Evolutionary conservation across 2,797 vertebrate species (phyloP).

Genomic region (Naso thynnoides): DNA sequence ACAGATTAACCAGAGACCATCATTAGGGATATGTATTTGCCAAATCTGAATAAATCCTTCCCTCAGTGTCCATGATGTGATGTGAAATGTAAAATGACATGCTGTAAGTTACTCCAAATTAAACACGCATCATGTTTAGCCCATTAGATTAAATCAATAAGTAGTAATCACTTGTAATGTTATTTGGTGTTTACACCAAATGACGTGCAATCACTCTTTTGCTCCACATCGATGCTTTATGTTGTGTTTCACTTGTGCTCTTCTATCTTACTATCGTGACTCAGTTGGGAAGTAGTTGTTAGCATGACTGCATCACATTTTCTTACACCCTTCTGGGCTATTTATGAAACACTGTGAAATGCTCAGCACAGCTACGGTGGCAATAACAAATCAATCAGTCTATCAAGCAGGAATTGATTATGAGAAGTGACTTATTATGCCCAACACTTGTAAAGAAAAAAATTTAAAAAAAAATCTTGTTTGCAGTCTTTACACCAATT

Average conservation of each 20-base stretch:
- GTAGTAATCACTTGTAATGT: conserved; percentile 69
- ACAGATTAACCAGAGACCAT: conserved; percentile 82
- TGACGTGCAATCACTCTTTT: conserved; percentile 31
- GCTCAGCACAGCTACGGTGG: conserved; percentile 23
- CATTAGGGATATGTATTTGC: conserved; percentile 86
- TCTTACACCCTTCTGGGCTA: conserved; percentile 40
- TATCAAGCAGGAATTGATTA: conserved; percentile 38
- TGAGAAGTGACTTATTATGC: conserved; percentile 38
- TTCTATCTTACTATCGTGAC: conserved; percentile 44
- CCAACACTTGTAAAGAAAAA: conserved; percentile 31
- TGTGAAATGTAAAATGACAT: conserved; percentile 68
- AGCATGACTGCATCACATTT: conserved; percentile 33
- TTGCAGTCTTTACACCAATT: conserved; percentile 82
- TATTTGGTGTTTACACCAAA: conserved; percentile 65
- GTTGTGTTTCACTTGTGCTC: conserved; percentile 49
- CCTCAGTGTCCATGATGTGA: conserved; percentile 62
- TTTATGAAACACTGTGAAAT: conserved; percentile 46
- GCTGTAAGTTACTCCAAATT: conserved; percentile 71
- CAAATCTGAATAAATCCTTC: conserved; percentile 79
- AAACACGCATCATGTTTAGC: conserved; percentile 65
- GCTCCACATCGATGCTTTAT: conserved; percentile 28
- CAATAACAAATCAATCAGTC: conserved; percentile 55
- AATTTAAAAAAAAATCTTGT: conserved; percentile 53
- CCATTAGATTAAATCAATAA: conserved; percentile 71
- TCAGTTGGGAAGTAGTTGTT: conserved; percentile 47